Evolutionary conservation across 2,797 vertebrate genomes (phyloP).

Genomic region (Enteromius radiatus): DNA sequence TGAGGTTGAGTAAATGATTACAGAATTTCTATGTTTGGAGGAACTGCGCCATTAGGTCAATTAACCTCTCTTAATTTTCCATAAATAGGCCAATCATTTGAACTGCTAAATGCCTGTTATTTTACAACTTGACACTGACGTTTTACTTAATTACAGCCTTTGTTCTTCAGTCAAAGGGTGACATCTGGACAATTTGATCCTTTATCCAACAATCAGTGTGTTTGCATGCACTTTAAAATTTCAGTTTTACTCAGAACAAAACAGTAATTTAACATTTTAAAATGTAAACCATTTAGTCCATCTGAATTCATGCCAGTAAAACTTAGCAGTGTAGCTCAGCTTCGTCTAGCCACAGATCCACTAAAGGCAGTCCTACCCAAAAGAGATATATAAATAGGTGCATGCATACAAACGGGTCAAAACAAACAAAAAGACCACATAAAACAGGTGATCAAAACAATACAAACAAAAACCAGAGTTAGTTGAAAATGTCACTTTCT

Average conservation of each 20-base stretch:
- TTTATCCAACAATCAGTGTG: constrained; percentile 24
- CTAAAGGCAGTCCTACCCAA: not conserved
- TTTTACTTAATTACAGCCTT: constrained; percentile 42
- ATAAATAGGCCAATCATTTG: constrained; percentile 24
- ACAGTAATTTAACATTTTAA: constrained; percentile 14
- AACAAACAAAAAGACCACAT: constrained; percentile 4
- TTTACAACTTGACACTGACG: constrained; percentile 30
- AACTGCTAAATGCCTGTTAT: constrained; percentile 15
- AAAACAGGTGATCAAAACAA: not conserved
- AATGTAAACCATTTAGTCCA: constrained; percentile 18
- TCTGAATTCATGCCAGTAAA: not conserved
- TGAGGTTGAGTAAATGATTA: not conserved
- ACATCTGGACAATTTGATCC: constrained; percentile 54
- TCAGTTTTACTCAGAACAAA: not conserved
- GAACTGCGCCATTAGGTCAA: not conserved
- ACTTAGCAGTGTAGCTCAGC: not conserved
- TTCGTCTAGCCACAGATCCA: not conserved
- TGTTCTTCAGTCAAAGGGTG: constrained; percentile 42
- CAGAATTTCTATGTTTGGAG: not conserved
- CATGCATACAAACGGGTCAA: not conserved
- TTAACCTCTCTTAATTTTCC: not conserved
- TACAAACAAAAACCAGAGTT: constrained; percentile 7
- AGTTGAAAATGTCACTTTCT: constrained; percentile 6
- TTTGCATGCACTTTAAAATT: constrained; percentile 12
- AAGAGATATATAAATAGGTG: not conserved